These are phyloP conservation scores for Ligdia adustata DNA, from an alignment of 2,888 invertebrate genomes.

Conservation along the genomic window DNA sequence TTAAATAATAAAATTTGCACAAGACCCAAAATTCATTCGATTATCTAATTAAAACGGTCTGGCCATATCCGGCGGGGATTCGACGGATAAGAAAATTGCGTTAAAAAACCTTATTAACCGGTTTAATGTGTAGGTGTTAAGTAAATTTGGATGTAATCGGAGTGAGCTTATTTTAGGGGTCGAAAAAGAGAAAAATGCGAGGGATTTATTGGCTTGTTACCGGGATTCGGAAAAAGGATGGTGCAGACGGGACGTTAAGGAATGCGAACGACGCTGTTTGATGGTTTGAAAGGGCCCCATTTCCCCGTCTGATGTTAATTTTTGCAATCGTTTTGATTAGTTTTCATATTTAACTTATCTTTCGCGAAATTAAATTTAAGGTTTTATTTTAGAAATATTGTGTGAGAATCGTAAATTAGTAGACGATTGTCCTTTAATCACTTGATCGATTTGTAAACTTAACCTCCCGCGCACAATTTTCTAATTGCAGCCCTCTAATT, in stretches of 20 bases:
- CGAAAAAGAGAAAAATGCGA: slow-evolving; percentile 74
- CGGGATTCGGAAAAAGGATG: slow-evolving; percentile 78
- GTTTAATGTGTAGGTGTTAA: slow-evolving; percentile 81
- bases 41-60: slow-evolving; percentile 75
- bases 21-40: slow-evolving; percentile 64
- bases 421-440: too few species aligned
- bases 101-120: slow-evolving; percentile 75
- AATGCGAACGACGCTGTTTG: slow-evolving; percentile 64
- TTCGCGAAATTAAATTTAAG: slow-evolving; percentile 26
- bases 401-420: too few species aligned
- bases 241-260: slow-evolving; percentile 62
- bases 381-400: too few species aligned
- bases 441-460: too few species aligned
- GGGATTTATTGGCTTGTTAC: slow-evolving; percentile 84
- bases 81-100: slow-evolving; percentile 72
- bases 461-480: slow-evolving; percentile 3
- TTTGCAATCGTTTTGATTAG: slow-evolving; percentile 67
- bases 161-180: slow-evolving; percentile 74
- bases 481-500: slow-evolving; percentile 14
- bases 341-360: slow-evolving; percentile 47
- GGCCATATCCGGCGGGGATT: slow-evolving; percentile 46
- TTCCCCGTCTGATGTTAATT: slow-evolving; percentile 66
- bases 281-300: slow-evolving; percentile 61
- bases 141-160: slow-evolving; percentile 84
- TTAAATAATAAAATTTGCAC: slow-evolving; percentile 68